A percentile compares a stretch with the other conserved stretches of the same genome.
phyloP scores from a whole-genome alignment of 2,888 invertebrate genomes.

The Meta bourneti region DNA sequence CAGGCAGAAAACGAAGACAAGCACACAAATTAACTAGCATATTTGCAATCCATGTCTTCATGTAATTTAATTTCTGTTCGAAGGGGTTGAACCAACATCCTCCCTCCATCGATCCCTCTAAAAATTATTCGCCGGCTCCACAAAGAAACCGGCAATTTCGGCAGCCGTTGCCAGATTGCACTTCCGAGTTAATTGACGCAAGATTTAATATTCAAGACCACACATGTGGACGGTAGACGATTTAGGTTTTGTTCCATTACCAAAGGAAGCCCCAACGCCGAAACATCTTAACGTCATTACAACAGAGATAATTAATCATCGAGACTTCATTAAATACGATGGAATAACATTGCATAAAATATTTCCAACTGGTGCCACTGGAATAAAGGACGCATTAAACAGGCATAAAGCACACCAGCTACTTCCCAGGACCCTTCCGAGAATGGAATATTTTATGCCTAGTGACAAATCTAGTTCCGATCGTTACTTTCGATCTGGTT shows the following conservation, averaged over 20 bases:
- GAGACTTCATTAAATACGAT: constrained; percentile 70
- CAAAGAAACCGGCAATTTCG: constrained; percentile 68
- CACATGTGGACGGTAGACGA: constrained; percentile 57
- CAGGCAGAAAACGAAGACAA: too few relatives aligned
- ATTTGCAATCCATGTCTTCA: too few relatives aligned
- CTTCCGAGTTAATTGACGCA: constrained; percentile 55
- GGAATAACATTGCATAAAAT: constrained; percentile 55
- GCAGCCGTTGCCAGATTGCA: constrained; percentile 4
- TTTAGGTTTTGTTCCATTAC: constrained; percentile 63
- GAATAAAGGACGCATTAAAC: constrained; percentile 54
- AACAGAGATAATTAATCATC: constrained; percentile 65
- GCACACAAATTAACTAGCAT: too few relatives aligned
- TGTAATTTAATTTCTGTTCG: too few relatives aligned
- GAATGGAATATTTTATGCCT: constrained; percentile 5
- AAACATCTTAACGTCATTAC: constrained; percentile 55
- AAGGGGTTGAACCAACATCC: too few relatives aligned
- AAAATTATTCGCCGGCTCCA: constrained; percentile 52
- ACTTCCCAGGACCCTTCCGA: background rate
- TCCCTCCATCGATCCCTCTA: constrained; percentile 11
- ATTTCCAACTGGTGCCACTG: constrained; percentile 23
- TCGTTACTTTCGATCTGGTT: background rate
- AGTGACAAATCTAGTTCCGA: background rate
- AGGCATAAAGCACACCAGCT: constrained; percentile 41
- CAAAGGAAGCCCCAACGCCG: constrained; percentile 13
- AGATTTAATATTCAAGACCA: constrained; percentile 73